Evolutionary conservation across 1,140 invertebrate species (phyloP), one percentile per base, ranked within the genome.

Genomic region (Drosophila mayri): DNA sequence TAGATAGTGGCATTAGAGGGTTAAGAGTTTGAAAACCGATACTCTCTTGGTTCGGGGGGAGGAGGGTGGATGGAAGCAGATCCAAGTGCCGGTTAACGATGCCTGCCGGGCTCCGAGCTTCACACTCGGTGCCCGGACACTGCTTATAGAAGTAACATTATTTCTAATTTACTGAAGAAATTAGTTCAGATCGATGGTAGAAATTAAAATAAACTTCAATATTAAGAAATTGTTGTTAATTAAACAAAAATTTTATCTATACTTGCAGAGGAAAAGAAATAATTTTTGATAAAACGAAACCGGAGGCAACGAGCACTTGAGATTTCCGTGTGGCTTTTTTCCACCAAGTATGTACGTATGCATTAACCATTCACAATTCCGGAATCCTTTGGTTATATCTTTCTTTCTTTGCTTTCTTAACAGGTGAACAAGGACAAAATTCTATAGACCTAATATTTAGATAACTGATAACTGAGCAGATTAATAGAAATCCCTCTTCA

Each of bases 261-360:
- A 18, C 4, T 43, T 43, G 8, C 8, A 47, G 22, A 47, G 22
- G 16, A 25, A 47, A 22, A 44, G 4, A 22, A 22, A 16, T 22
- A 14, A 8, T 3, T 12, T 25, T 47, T 47, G 8, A 14, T 12
- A 22, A 54, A 6, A 32, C 20, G 0, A 55, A 55, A 20, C 18
- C 32, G 30, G 16, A 35, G 5, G 1, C 25, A 49, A 49, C 2
- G 35, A 35, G 14, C 14, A 22, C 18, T 54, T 16, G 20, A 52
- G 30, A 55, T 37, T 54, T 20, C 8, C 32, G 18, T 35, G 6
- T 2, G 25, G 25, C 4, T 8, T 22, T 20, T 22, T 38, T 16
- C 2, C 18, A 25, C 20, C 11, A 55, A 55, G 47, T 55, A 55
- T 55, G 52, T 55, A 55, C 32, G 52, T 55, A 38, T 30, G 4